These are phyloP conservation scores for Drosophila barbarae DNA, from an alignment of 2,888 invertebrate genomes.

Conservation along the genomic window DNA sequence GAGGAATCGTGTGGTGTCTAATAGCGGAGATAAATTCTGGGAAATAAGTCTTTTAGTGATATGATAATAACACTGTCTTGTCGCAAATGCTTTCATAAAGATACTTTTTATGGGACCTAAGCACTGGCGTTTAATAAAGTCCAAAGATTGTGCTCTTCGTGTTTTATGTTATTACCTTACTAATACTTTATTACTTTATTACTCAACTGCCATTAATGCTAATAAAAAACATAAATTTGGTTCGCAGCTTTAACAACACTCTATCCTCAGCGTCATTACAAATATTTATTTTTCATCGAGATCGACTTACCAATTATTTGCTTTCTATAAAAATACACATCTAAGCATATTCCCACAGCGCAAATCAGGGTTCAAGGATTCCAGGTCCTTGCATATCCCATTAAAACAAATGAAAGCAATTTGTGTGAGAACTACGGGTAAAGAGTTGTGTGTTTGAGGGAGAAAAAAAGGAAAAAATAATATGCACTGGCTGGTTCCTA, in stretches of 20 bases:
- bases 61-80: neutral
- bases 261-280: neutral
- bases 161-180: conserved; percentile 6
- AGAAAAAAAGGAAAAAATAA: conserved; percentile 36
- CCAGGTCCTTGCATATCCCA: conserved; percentile 35
- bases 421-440: conserved; percentile 44
- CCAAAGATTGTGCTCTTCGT: neutral
- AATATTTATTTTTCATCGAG: conserved; percentile 5
- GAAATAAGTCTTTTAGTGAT: conserved; percentile 11
- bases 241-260: neutral
- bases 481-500: conserved; percentile 41
- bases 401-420: conserved; percentile 72
- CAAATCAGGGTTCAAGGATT: conserved; percentile 6
- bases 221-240: neutral
- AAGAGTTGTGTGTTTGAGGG: conserved; percentile 17
- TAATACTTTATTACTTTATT: conserved; percentile 5
- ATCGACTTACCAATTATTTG: conserved; percentile 8
- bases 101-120: conserved; percentile 2
- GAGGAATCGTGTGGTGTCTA: neutral
- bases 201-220: neutral
- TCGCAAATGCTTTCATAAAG: conserved; percentile 1
- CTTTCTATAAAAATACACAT: conserved; percentile 2
- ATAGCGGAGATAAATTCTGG: neutral
- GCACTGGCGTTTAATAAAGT: conserved; percentile 3
- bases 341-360: neutral